Evolutionary conservation across 2,113 vertebrate genomes (phyloP).

Genomic region (Gallinago paraguaiae): DNA sequence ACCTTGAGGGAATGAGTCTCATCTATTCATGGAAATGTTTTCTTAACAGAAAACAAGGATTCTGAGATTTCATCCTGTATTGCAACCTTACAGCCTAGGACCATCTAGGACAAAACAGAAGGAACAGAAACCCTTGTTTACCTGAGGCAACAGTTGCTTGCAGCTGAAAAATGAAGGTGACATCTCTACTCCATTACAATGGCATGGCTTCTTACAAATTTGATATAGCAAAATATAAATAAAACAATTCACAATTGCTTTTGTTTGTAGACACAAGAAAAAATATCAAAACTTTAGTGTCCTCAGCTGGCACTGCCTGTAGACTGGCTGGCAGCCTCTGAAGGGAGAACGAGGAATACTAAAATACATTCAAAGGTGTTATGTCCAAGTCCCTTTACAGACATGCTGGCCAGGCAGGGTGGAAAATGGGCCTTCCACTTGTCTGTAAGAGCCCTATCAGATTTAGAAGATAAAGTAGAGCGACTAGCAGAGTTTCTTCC

Average conservation of each 20-base stretch:
- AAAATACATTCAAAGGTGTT: not conserved
- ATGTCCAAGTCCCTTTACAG: not conserved
- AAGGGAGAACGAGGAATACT: not conserved
- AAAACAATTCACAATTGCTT: not conserved
- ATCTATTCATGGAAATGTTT: not conserved
- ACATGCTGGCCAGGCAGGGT: not conserved
- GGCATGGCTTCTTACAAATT: not conserved
- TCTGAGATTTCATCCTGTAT: not conserved
- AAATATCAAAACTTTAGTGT: not conserved
- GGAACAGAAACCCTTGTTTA: not conserved
- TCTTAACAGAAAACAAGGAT: not conserved
- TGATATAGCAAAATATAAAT: not conserved
- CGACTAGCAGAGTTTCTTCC: not conserved
- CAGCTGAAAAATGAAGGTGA: not conserved
- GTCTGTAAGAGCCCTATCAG: not conserved
- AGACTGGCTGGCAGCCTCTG: conserved; percentile 16
- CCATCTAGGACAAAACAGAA: not conserved
- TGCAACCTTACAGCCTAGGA: not conserved
- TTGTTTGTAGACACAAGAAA: not conserved
- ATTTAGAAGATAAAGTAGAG: not conserved
- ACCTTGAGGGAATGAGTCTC: not conserved
- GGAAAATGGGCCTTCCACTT: not conserved
- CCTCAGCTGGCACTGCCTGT: not conserved
- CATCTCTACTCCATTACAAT: not conserved
- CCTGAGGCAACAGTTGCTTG: not conserved